Percentiles rank a stretch among this genome's conserved stretches.
Evolutionary conservation across 2,888 invertebrate genomes (phyloP).

Genomic region (Gandaritis pyraliata): DNA sequence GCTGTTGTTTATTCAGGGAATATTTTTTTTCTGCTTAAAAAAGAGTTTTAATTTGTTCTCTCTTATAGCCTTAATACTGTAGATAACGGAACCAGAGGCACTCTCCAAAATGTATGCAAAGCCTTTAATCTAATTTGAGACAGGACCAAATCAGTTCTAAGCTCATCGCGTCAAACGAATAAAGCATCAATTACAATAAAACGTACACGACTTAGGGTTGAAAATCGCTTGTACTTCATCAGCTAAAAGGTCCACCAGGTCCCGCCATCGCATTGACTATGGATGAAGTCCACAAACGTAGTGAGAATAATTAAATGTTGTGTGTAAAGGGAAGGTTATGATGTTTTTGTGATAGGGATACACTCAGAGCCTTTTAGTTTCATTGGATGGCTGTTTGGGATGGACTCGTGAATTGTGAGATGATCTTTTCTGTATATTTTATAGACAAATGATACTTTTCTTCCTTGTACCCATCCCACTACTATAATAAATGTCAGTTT

Average conservation of each 20-base stretch:
- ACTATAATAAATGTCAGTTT: too few relatives aligned
- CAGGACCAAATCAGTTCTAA: slow-evolving; percentile 35
- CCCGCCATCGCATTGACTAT: slow-evolving; percentile 66
- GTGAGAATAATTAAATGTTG: slow-evolving; percentile 42
- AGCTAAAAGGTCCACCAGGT: slow-evolving; percentile 64
- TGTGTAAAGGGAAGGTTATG: slow-evolving; percentile 30
- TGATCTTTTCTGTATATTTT: too few relatives aligned
- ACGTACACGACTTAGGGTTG: slow-evolving; percentile 49
- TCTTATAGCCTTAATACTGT: neutral
- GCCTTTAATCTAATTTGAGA: slow-evolving; percentile 39
- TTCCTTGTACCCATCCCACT: too few relatives aligned
- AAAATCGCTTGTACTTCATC: slow-evolving; percentile 59
- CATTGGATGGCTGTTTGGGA: slow-evolving; percentile 2
- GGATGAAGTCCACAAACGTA: slow-evolving; percentile 57
- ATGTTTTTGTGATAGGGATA: slow-evolving; percentile 28
- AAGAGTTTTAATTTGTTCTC: too few relatives aligned
- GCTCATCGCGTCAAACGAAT: slow-evolving; percentile 41
- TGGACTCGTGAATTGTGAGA: neutral
- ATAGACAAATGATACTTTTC: too few relatives aligned
- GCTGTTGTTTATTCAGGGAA: too few relatives aligned
- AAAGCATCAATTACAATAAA: slow-evolving; percentile 51
- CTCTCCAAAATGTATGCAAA: slow-evolving; percentile 40
- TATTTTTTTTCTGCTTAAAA: too few relatives aligned
- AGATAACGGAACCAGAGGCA: slow-evolving; percentile 34
- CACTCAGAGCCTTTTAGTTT: slow-evolving; percentile 17